These are phyloP conservation scores for Drosophila nannoptera DNA, from an alignment of 1,140 invertebrate species.

Conservation along the genomic window DNA sequence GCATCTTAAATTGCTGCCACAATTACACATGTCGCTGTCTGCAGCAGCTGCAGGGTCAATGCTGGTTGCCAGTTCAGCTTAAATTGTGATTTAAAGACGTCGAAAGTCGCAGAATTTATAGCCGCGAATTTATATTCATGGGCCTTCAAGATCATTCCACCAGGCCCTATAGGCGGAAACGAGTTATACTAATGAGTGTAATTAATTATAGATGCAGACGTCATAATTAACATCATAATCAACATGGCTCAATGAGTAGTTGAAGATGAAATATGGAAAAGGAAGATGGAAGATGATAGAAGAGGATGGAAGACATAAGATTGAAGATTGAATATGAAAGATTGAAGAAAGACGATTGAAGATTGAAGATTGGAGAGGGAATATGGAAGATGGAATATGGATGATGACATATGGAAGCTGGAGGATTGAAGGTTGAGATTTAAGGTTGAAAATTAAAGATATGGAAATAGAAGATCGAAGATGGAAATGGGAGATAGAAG, in stretches of 20 bases:
- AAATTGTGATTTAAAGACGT: constrained; percentile 55
- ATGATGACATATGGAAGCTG: not conserved
- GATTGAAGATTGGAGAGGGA: no score
- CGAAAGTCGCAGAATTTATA: not conserved
- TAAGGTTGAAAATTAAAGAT: not conserved
- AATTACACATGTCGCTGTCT: constrained; percentile 71
- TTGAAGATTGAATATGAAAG: no score
- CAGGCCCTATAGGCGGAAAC: no score
- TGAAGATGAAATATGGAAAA: no score
- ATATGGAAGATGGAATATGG: not conserved
- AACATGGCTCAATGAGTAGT: no score
- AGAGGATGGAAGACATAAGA: no score
- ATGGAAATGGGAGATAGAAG: not conserved
- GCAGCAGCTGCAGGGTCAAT: constrained; percentile 72
- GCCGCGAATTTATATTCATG: not conserved
- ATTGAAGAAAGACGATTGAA: no score
- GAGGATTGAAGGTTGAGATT: not conserved
- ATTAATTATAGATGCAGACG: no score
- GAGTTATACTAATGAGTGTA: not conserved
- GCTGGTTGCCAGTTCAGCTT: constrained; percentile 42
- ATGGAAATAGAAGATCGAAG: not conserved
- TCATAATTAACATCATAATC: no score
- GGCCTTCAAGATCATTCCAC: no score
- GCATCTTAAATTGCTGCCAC: constrained; percentile 69
- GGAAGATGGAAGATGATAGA: no score